Base-by-base conservation (phyloP, 2,888 invertebrate genomes). In the Eupithecia centaureata region DNA sequence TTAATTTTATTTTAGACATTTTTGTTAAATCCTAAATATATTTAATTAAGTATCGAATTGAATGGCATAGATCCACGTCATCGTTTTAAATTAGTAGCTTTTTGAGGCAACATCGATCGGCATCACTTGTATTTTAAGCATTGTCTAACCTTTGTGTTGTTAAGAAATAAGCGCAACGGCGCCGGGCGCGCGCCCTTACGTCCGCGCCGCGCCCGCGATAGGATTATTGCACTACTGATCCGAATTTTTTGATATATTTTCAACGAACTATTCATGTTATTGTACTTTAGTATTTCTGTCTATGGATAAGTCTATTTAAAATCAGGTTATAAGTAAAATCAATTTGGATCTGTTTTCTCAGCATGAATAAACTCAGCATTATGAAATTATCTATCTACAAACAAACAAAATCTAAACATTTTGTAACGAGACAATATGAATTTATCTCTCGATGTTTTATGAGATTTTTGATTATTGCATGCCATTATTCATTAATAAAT, bases 261-360 rank as follows among this genome's bases (percentile, higher is more conserved):
- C 90, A 91, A 90, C 85, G 91, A 82, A 84, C 87, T 91, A 86
- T 91, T 89, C 91, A 91, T 86, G 84, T 86, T 89, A 85, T 89
- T 86, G 82, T 87, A 89, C 80, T 89, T 87, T 89, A 88, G 86
- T 88, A 89, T 90, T 84, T 86, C 87, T 89, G 83, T 88, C 82
- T 90, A 85, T 82, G 83, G 84, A 87, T 88, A 91, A 88, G 87
- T 88, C 86, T 90, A 89, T 89, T 88, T 89, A 88, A 89, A 92
- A 92, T 92, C 92, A 91, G 86, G 91, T 91, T 88, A 85, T 88
- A 87, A 84, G 80, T 86, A 89, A 70, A 92, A 92, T 92, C 92
- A 91, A 92, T 92, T 92, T 92, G 86, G 89, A 92, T 83, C 85
- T 83, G 88, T 92, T 92, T 92, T 92, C 88, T 90, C 89, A 86